Evolutionary conservation across 2,888 invertebrate species (phyloP).

Genomic region (Apodemia zela): DNA sequence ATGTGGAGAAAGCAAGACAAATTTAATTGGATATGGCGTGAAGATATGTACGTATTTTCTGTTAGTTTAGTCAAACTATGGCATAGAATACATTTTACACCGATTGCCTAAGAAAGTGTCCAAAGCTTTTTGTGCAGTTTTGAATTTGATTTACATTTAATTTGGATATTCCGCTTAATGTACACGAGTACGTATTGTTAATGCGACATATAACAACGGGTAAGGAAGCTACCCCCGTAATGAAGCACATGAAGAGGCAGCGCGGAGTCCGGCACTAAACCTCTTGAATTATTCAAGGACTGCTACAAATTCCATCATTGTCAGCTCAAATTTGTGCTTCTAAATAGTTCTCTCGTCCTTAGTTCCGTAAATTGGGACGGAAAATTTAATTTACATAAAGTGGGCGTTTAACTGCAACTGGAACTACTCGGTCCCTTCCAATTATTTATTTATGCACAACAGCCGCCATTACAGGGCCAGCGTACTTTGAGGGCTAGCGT

Average conservation of each 20-base stretch:
- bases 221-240: conserved; percentile 1
- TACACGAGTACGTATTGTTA: not conserved
- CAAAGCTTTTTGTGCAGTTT: too few species aligned
- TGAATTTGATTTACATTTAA: too few species aligned
- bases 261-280: conserved; percentile 17
- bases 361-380: conserved; percentile 33
- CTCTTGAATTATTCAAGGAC: conserved; percentile 48
- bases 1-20: too few species aligned
- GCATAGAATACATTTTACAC: too few species aligned
- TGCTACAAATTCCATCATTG: conserved; percentile 46
- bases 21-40: too few species aligned
- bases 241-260: not conserved
- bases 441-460: conserved; percentile 11
- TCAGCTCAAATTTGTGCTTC: conserved; percentile 41
- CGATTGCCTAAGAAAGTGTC: too few species aligned
- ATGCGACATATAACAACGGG: conserved; percentile 1
- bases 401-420: conserved; percentile 7
- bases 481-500: too few species aligned
- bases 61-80: too few species aligned
- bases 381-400: conserved; percentile 19
- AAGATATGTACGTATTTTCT: too few species aligned
- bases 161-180: too few species aligned
- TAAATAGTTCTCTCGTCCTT: conserved; percentile 40
- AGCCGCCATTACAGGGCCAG: not conserved
- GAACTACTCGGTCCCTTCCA: not conserved